phyloP scores from a whole-genome alignment of 2,888 invertebrate species.

The Spisula solida region DNA sequence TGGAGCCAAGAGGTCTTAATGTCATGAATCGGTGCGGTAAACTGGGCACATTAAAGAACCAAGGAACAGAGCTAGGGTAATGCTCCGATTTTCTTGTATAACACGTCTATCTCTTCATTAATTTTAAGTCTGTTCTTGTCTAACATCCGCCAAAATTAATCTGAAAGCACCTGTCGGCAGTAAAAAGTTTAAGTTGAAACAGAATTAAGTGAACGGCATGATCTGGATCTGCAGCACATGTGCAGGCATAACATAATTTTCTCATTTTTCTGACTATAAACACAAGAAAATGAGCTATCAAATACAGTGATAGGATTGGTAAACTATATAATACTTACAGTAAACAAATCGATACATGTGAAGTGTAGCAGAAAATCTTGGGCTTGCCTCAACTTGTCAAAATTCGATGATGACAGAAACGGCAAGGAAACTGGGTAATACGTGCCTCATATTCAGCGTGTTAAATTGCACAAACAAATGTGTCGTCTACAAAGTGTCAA shows the following conservation, averaged over 20 bases:
- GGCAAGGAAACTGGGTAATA: neutral
- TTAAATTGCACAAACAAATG: neutral
- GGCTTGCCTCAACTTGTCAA: constrained; percentile 24
- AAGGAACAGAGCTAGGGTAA: no score
- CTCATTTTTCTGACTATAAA: neutral
- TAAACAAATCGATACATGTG: constrained; percentile 14
- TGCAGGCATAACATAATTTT: neutral
- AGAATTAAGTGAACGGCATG: no score
- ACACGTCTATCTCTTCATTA: no score
- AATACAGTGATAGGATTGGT: neutral
- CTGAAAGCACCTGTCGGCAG: no score
- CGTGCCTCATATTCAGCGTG: neutral
- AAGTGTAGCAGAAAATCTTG: neutral
- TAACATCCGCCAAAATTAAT: no score
- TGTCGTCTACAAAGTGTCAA: neutral
- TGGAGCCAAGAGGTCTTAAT: no score
- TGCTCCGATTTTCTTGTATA: no score
- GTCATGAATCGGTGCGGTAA: no score
- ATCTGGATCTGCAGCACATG: neutral
- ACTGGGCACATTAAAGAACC: no score
- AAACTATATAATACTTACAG: neutral
- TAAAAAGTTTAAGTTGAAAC: no score
- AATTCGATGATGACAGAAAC: neutral
- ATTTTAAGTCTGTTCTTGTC: no score
- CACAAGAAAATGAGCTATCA: neutral